Base-by-base conservation (phyloP, 1,140 invertebrate species). In the Aricia agestis region DNA sequence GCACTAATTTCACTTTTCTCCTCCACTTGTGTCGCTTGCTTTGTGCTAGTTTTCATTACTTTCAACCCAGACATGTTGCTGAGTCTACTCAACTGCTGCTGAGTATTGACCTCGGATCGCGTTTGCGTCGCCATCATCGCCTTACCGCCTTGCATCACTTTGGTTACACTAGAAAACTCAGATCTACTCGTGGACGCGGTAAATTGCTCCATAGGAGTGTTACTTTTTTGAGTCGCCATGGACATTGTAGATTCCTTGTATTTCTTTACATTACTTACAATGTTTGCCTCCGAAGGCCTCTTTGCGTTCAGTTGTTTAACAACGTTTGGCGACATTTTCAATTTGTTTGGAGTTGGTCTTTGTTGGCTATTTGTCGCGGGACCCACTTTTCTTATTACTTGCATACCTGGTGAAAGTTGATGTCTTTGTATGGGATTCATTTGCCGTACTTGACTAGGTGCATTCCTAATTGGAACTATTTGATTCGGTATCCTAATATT, bases 191-290 rank as follows among this genome's bases (percentile, higher is more conserved):
- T 84, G 32, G 79, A 74, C 4, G 77, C 77, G 9, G 81, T 75
- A 19, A 78, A 73, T 68, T 77, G 82, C 41, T 87, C 82, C 13
- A 82, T 70, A 1, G 67, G 63, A 6, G 70, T 61, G 18, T 80
- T 83, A n/a, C 68, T 66, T 17, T 68, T 73, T 17, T 52, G 45
- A 52, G 9, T 13, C 3, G 52, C 74, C 10, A 63, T 69, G 58
- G 74, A 70, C 57, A 78, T 69, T 32, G 81, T 78, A 25, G 83
- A 82, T 69, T 89, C 85, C 76, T 87, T 90, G 19, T 84, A 79
- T 71, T 86, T 91, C 75, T 91, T 91, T 73, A 91, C 87, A 70
- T 81, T 83, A 77, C 80, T 86, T 68, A 88, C 86, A 32, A 79
- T 84, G n/a, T 81, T 85, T 11, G 67, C 82, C 59, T 86, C 80